Evolutionary conservation across 2,797 vertebrate genomes (phyloP), one percentile per base, ranked within the genome.

Genomic region (Emys orbicularis): DNA sequence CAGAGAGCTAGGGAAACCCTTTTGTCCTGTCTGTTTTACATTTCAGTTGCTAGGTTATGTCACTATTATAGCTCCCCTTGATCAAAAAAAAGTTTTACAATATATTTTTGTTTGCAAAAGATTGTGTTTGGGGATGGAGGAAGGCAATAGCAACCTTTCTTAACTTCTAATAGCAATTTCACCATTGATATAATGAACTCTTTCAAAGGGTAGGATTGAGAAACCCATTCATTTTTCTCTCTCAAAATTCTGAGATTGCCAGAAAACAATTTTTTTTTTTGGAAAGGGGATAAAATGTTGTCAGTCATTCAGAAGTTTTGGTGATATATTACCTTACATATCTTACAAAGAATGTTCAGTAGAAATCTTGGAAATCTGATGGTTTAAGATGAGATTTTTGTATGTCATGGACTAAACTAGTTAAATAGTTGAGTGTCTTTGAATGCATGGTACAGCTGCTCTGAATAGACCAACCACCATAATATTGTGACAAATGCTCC

Each of bases 281-380:
- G 6, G 6, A 83, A 88, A 87, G 90, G 50, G 47, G 80, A 86
- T 44, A 23, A 94, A 95, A 94, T 88, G 50, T 16, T 95, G 44
- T 57, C 52, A 95, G 79, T 76, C 12, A 83, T 79, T 87, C 25
- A 49, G 89, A 79, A 84, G 80, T 81, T 31, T 83, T 91, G 54
- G 18, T 89, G 68, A 74, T 86, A 27, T 77, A 56, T 82, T 90
- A 31, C 23, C 81, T 88, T 83, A 77, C 18, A 89, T 86, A 79
- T 59, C 8, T 84, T 91, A 87, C 53, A 92, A 95, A 92, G 84
- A 94, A 95, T 25, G 68, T 52, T 86, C 57, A 90, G 81, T 89
- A 91, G 19, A 81, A 57, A 85, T 94, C 89, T 89, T 52, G 74
- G 57, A 52, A 56, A 41, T 82, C 49, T 83, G 41, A 49, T 77